Evolutionary conservation across 1,140 invertebrate genomes (phyloP).

Genomic region (Lepidotrigona ventralis): DNA sequence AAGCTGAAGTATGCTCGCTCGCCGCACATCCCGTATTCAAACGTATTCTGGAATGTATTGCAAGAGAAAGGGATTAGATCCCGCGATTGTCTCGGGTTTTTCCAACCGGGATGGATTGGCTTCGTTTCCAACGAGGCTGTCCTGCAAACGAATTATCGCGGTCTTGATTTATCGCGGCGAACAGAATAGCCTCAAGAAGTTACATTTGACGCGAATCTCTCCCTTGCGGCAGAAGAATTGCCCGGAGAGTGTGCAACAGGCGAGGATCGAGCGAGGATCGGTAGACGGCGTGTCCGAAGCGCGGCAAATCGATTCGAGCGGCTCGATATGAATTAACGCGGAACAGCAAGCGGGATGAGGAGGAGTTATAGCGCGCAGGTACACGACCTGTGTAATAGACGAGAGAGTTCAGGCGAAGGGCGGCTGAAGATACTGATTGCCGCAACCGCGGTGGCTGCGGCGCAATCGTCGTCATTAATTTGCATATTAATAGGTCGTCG

Average conservation of each 20-base stretch:
- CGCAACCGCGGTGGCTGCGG: conserved; percentile 1
- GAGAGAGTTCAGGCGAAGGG: not conserved
- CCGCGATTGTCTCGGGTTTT: conserved; percentile 30
- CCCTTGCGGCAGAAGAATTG: not conserved
- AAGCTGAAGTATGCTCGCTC: conserved; percentile 44
- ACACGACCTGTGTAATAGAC: not conserved
- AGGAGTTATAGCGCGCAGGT: not conserved
- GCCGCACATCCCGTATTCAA: conserved; percentile 52
- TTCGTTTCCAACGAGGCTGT: not conserved
- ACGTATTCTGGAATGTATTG: conserved; percentile 60
- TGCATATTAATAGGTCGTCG: conserved; percentile 40
- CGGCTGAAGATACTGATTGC: conserved; percentile 28
- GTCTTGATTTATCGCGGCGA: not conserved
- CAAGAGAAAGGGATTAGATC: conserved; percentile 52
- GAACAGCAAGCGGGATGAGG: not conserved
- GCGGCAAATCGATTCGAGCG: conserved; percentile 43
- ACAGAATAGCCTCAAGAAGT: not conserved
- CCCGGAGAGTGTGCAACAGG: not conserved
- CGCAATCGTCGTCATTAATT: conserved; percentile 53
- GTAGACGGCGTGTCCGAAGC: not conserved
- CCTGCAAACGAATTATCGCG: not conserved
- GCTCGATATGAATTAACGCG: conserved; percentile 26
- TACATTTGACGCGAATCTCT: not conserved
- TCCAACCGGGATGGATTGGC: not conserved
- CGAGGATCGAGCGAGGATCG: not conserved